Conservation (phyloP, 2,888 invertebrate genomes). For the Pachycephus smyrnensis region DNA sequence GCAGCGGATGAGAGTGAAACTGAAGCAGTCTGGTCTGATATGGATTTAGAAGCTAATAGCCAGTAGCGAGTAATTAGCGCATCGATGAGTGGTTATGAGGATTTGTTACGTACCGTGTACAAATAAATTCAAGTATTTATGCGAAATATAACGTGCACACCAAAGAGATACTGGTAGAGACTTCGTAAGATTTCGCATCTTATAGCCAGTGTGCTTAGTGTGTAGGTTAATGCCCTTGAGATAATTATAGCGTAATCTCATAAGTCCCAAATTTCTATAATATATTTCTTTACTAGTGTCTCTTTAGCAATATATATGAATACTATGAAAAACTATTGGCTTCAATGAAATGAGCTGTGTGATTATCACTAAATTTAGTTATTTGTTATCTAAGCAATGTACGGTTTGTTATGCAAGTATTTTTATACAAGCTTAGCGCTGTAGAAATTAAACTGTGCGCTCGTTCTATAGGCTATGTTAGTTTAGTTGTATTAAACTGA, state of each 20-base stretch:
- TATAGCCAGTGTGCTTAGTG: background rate
- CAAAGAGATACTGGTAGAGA: background rate
- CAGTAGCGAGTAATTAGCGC: conserved; percentile 41
- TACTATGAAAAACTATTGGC: background rate
- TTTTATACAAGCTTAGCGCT: background rate
- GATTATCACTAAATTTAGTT: background rate
- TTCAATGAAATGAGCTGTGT: background rate
- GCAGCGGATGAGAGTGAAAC: conserved; percentile 70
- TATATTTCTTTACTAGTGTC: background rate
- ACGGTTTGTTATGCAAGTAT: background rate
- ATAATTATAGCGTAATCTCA: background rate
- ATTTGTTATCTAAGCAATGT: background rate
- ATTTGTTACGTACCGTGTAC: background rate
- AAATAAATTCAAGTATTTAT: background rate
- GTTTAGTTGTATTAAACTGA: background rate
- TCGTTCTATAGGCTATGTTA: background rate
- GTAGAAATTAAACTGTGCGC: background rate
- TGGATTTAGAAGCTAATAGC: conserved; percentile 71
- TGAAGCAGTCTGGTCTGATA: conserved; percentile 74
- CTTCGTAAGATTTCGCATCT: background rate
- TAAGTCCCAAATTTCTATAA: background rate
- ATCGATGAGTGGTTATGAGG: background rate
- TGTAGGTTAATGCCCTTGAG: background rate
- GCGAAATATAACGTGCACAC: background rate
- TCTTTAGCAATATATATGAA: background rate